Evolutionary conservation across 2,888 invertebrate species (phyloP), one percentile per base, ranked within the genome.

Genomic region (Calephelis perditalis): DNA sequence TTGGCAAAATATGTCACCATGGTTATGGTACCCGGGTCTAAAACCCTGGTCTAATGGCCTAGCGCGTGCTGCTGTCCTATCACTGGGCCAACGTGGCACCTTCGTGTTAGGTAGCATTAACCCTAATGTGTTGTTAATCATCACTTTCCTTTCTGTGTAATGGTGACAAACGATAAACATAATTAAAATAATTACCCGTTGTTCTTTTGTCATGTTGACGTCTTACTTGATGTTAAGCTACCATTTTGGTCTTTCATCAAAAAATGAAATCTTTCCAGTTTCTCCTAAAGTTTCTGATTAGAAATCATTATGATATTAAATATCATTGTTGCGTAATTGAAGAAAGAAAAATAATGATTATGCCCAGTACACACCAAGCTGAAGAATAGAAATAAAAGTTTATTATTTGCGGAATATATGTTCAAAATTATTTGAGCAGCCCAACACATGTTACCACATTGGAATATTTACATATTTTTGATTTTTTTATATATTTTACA

Each of bases 121-220:
- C 52, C 52, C 52, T 35, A 52, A 52, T 52, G 52, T 36, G 36
- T 7, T 10, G 11, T 52, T 52, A 35, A 52, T 52, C 5, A 7
- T 36, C 36, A 35, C 52, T 52, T 52, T 52, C 52, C 11, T 52
- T 49, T 49, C 26, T 15, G 35, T 52, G 11, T 11, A 52, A 52
- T 11, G 15, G 11, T 52, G 52, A 7, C 35, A 52, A 36, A 52
- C 35, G 26, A 49, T 49, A 52, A 36, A 11, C 5, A 11, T 11
- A 6, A 52, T 52, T 52, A 52, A 35, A 52, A 52, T 52, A 52
- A 52, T 52, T 52, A 11, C 7, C 26, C 7, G 52, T 49, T 49
- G 49, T 52, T 52, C 35, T 52, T 35, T 52, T 52, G 52, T 52
- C 52, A 52, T 10, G 52, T 52, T 36, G 35, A 52, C 35, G n/a